phyloP scores from a whole-genome alignment of 2,797 vertebrate genomes.

The Micrastur ruficollis region DNA sequence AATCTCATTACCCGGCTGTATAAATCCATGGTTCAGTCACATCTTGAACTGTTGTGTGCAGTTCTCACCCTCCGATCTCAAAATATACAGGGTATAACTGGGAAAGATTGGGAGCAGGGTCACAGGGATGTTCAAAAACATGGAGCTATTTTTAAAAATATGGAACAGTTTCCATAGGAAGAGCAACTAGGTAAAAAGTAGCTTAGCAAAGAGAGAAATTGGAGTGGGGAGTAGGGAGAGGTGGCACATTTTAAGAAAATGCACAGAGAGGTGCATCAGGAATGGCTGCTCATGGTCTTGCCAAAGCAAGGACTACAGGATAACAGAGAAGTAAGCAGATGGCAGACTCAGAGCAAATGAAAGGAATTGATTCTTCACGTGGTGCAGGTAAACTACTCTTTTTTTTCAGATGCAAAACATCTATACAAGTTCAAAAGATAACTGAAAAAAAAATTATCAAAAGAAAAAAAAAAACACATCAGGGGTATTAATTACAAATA shows the following conservation, averaged over 20 bases:
- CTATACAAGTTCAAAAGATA: background rate
- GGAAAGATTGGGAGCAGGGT: background rate
- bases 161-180: background rate
- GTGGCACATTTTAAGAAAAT: background rate
- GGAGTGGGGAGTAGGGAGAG: background rate
- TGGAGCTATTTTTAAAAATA: background rate
- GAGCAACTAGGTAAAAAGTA: background rate
- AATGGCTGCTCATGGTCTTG: background rate
- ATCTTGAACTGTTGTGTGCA: background rate
- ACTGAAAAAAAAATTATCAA: background rate
- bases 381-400: background rate
- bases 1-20: constrained; percentile 3
- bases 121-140: background rate
- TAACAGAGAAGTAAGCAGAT: background rate
- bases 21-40: background rate
- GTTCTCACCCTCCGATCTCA: background rate
- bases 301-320: background rate
- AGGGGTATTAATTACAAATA: background rate
- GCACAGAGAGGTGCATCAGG: background rate
- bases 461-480: background rate
- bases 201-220: background rate
- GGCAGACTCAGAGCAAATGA: background rate
- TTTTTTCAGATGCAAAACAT: background rate
- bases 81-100: background rate
- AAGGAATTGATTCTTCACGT: background rate